Base-by-base conservation (phyloP, 2,888 invertebrate species). In the Stramonita haemastoma region DNA sequence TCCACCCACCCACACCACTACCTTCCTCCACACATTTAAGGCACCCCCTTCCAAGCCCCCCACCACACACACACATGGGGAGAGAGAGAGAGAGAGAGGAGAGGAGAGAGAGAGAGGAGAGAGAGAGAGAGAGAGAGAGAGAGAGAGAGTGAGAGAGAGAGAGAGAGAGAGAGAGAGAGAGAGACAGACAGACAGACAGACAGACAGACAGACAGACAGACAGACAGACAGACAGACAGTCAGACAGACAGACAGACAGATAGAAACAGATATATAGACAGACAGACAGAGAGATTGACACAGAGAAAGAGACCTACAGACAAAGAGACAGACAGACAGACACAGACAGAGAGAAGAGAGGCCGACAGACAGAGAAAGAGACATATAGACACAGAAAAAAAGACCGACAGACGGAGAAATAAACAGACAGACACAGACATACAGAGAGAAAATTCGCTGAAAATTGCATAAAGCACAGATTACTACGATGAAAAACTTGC, bases 81-180 rank as follows among this genome's bases (percentile, higher is more conserved):
- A 70, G 70, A 29, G 0, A 77, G 77, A 29, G 32, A 77, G 29
- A 29, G 1, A 77, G 77, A n/a, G 4, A 77, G 29, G 11, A 8
- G 32, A 8, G 32, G 77, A 79, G 34, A 79, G 1, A 32, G 77
- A 32, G 13, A 32, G 77, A 11, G n/a, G 73, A 73, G 73, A 73
- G 73, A 73, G 73, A 73, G 73, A 73, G 73, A 73, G 73, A 73
- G 73, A 73, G 73, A 73, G 73, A 73, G 73, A 73, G 73, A 73
- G 73, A 73, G 73, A 73, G 73, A 73, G 73, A 73, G 73, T n/a
- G 73, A 73, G 73, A 73, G 73, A 73, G n/a, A 73, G 73, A 73
- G n/a, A 73, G 73, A 73, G n/a, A 73, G 73, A 73, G 4, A 73
- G 73, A 73, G 73, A 73, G n/a, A 73, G 73, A n/a, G 73, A n/a